Base-by-base conservation (phyloP, 2,797 vertebrate species). In the Pipistrellus kuhlii region DNA sequence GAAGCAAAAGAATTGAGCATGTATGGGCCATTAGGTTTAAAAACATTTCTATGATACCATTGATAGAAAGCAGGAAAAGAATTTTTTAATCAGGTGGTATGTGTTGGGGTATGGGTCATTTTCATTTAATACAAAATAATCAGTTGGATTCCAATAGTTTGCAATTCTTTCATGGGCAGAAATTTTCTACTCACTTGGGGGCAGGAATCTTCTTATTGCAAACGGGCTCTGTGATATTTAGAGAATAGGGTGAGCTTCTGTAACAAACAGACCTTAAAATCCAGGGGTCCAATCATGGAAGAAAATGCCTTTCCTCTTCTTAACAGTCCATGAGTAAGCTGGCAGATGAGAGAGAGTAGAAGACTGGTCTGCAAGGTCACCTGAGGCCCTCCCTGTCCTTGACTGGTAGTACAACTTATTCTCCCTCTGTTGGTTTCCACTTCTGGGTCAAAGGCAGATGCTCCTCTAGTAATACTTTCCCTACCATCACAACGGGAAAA, bases 51-150 rank as follows among this genome's bases (percentile, higher is more conserved):
- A 30, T 48, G 11, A 55, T 55, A 48, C 44, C 32, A 51, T 75
- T 20, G n/a, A 21, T 69, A 86, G 32, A 59, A 96, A 93, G 30
- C 27, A 27, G 32, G 17, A 78, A 82, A 82, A 48, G 15, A 35
- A 38, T 55, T 73, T 81, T 81, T 72, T n/a, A 59, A 20, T 38
- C 81, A 46, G 30, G n/a, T 76, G 17, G 8, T 8, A 32, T 59
- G 6, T 73, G 13, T 88, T 80, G 38, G 53, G 14, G 0, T 66
- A 6, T 3, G 0, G 7, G 25, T 75, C 25, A 59, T 46, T 94
- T 90, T 83, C 64, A 38, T 8, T 72, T 81, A 21, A 32, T 38
- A n/a, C 27, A 2, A 51, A 75, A 27, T 68, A 41, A 48, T 81
- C 15, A 23, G 51, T 80, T 84, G 12, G 27, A 30, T 82, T 62